Conservation (phyloP, 2,888 invertebrate species). For the Dorcus parallelipipedus region DNA sequence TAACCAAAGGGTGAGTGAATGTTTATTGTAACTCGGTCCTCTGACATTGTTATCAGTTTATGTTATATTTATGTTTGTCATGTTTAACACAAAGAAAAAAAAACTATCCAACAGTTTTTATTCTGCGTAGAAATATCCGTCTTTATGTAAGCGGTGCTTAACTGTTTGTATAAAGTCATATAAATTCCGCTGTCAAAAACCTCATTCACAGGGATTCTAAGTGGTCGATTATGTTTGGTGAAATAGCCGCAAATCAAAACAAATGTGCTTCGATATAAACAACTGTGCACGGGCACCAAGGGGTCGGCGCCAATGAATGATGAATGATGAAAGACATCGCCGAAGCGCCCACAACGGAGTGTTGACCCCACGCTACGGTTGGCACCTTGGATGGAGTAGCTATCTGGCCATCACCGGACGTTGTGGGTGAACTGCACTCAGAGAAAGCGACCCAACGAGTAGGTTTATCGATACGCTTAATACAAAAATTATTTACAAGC, state of each 20-base stretch:
- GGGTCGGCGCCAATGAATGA: conserved; percentile 26
- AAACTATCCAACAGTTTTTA: too few relatives aligned
- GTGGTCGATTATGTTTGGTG: not conserved
- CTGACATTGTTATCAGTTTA: too few relatives aligned
- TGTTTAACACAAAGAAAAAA: too few relatives aligned
- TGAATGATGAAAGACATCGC: conserved; percentile 28
- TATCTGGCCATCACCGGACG: conserved; percentile 8
- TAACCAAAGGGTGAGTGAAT: too few relatives aligned
- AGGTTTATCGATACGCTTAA: conserved; percentile 2
- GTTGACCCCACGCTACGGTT: conserved; percentile 27
- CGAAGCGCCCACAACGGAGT: conserved; percentile 27
- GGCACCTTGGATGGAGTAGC: conserved; percentile 19
- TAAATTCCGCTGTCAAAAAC: not conserved
- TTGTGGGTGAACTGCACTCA: conserved; percentile 8
- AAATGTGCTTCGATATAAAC: conserved; percentile 12
- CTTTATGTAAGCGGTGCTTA: too few relatives aligned
- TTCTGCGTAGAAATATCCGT: too few relatives aligned
- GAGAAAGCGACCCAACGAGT: conserved; percentile 5
- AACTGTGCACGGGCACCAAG: conserved; percentile 24
- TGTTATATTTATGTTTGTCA: too few relatives aligned
- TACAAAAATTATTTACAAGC: conserved; percentile 2
- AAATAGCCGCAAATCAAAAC: not conserved
- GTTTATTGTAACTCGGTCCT: too few relatives aligned
- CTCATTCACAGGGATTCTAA: not conserved
- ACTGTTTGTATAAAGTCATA: too few relatives aligned